Percentiles rank a stretch among this genome's conserved stretches.
Evolutionary conservation across 2,888 invertebrate genomes (phyloP).

Genomic region (Oscheius sp.): DNA sequence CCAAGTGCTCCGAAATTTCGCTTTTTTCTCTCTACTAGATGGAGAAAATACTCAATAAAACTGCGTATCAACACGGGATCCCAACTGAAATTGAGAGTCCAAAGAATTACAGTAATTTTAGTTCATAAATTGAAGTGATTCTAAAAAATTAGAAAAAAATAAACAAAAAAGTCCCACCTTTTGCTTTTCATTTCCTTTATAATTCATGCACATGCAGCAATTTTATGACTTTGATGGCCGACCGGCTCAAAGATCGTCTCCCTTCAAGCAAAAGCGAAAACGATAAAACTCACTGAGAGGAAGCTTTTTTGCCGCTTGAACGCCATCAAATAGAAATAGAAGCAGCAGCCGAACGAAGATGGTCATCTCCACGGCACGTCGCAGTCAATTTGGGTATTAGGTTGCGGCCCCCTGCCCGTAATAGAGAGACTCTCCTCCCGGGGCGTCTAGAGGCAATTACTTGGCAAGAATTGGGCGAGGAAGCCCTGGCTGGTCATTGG

Average conservation of each 20-base stretch:
- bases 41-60: too few relatives aligned
- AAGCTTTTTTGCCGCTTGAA: neutral
- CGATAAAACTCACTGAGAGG: neutral
- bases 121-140: too few relatives aligned
- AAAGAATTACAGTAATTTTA: too few relatives aligned
- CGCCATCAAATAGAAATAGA: neutral
- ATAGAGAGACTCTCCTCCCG: constrained; percentile 3
- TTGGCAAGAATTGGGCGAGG: neutral
- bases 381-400: constrained; percentile 29
- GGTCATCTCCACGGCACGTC: neutral
- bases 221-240: neutral
- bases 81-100: too few relatives aligned
- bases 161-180: neutral
- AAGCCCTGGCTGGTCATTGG: too few relatives aligned
- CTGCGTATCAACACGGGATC: too few relatives aligned
- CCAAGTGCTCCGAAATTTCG: too few relatives aligned
- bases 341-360: neutral
- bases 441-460: constrained; percentile 18
- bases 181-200: neutral
- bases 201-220: neutral
- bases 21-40: too few relatives aligned
- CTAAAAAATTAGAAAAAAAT: constrained; percentile 1
- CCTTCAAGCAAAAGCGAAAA: neutral
- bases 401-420: constrained; percentile 7
- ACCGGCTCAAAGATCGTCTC: too few relatives aligned